Conservation (phyloP, 2,888 invertebrate species). For the Tetranychus truncatus region DNA sequence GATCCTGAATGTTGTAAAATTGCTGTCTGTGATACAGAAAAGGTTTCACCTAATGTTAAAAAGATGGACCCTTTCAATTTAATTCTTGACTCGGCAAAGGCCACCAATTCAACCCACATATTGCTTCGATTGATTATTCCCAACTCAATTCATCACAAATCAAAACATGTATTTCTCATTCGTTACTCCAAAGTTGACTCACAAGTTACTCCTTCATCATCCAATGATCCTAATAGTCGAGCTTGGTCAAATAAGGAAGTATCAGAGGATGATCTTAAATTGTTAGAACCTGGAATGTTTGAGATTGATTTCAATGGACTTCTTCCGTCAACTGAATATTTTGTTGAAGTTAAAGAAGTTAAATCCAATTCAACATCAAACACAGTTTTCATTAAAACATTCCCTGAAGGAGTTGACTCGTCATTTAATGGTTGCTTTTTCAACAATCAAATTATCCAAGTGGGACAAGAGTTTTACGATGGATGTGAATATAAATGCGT, state of each 20-base stretch:
- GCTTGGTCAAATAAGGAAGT: neutral
- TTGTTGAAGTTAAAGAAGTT: conserved; percentile 47
- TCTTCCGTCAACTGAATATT: conserved; percentile 58
- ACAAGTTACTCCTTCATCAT: neutral
- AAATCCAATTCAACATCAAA: conserved; percentile 22
- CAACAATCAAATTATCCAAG: conserved; percentile 42
- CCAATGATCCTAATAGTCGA: neutral
- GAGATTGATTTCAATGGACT: conserved; percentile 47
- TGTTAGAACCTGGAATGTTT: conserved; percentile 17
- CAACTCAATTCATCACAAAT: neutral
- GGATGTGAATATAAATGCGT: conserved; percentile 60
- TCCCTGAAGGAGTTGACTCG: conserved; percentile 18
- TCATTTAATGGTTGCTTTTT: conserved; percentile 27
- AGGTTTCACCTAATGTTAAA: conserved; percentile 12
- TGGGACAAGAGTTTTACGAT: conserved; percentile 54
- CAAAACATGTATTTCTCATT: neutral
- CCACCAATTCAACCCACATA: conserved; percentile 18
- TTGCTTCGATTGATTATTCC: conserved; percentile 14
- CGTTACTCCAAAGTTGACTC: neutral
- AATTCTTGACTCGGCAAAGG: conserved; percentile 19
- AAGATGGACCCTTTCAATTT: neutral
- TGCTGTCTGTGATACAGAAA: conserved; percentile 25
- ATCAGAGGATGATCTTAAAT: conserved; percentile 4
- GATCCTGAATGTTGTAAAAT: conserved; percentile 27
- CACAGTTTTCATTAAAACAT: conserved; percentile 26